These are phyloP conservation scores for Mellivora capensis DNA, from an alignment of 2,113 vertebrate species.

Conservation along the genomic window DNA sequence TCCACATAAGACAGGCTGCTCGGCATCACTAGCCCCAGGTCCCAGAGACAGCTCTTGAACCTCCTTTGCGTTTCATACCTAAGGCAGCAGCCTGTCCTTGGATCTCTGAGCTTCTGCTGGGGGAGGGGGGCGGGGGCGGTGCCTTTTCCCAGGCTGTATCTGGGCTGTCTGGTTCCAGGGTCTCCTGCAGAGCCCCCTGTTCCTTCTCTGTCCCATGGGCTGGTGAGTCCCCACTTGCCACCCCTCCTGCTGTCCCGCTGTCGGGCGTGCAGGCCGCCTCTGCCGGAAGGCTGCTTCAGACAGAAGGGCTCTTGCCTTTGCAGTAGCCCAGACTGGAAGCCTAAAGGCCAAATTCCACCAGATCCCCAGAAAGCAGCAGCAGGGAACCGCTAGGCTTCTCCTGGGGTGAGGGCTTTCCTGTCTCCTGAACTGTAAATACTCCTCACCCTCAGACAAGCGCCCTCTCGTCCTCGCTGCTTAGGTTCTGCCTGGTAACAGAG, in stretches of 20 bases:
- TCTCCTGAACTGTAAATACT: background rate
- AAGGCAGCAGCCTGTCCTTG: background rate
- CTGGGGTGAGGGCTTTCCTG: background rate
- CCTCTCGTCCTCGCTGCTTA: background rate
- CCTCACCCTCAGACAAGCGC: background rate
- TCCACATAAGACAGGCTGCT: background rate
- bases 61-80: background rate
- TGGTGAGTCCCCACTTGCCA: background rate
- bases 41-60: background rate
- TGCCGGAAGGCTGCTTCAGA: background rate
- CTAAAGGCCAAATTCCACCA: background rate
- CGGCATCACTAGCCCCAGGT: background rate
- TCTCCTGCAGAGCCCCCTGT: background rate
- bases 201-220: background rate
- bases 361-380: no score
- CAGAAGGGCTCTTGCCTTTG: background rate
- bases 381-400: background rate
- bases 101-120: background rate
- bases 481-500: background rate
- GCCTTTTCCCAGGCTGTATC: background rate
- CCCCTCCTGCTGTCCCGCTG: background rate
- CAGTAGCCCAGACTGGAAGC: background rate
- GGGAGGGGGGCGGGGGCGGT: background rate
- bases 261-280: background rate
- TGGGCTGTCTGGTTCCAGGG: background rate